Evolutionary conservation across 2,797 vertebrate species (phyloP).

Genomic region (Pangasius djambal): DNA sequence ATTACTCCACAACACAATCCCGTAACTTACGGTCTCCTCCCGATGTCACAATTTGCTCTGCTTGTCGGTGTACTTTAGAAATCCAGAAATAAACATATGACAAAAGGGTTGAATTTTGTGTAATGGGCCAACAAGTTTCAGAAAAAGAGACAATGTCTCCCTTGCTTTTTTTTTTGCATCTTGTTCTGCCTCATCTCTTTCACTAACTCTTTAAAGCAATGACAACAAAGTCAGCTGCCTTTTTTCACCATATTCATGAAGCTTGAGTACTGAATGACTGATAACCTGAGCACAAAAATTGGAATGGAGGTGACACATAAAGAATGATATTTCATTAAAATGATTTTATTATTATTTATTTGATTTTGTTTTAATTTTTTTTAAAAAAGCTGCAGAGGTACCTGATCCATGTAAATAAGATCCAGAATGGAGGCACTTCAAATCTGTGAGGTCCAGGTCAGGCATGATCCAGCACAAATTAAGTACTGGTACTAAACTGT

Average conservation of each 20-base stretch:
- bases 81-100: neutral
- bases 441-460: neutral
- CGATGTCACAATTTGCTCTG: neutral
- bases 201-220: neutral
- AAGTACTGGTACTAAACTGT: neutral
- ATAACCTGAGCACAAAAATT: neutral
- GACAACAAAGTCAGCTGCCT: neutral
- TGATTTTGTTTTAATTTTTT: neutral
- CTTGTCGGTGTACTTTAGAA: neutral
- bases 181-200: neutral
- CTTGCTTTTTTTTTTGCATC: neutral
- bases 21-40: neutral
- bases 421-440: neutral
- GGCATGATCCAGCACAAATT: neutral
- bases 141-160: neutral
- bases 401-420: neutral
- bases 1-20: neutral
- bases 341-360: neutral
- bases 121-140: neutral
- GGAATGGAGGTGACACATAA: neutral
- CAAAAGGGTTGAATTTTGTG: neutral
- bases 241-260: neutral
- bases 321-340: neutral
- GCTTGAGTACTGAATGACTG: neutral
- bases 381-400: neutral